Percentiles rank a stretch among this genome's conserved stretches.
Conservation (phyloP, 2,113 vertebrate genomes). For the Meleagris gallopavo region DNA sequence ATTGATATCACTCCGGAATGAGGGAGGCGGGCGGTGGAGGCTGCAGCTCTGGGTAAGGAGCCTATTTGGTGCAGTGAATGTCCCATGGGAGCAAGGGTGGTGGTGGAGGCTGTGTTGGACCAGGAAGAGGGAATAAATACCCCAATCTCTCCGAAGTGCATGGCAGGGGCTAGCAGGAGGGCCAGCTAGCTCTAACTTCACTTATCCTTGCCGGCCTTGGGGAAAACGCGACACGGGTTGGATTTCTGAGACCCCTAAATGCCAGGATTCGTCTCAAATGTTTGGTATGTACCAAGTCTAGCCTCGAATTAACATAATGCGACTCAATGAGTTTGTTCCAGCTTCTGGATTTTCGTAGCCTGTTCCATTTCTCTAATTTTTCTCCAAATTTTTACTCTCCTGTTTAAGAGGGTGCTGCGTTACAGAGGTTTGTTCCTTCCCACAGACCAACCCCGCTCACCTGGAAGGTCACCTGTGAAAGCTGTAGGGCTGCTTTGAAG, state of each 20-base stretch:
- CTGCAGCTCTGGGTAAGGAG: neutral
- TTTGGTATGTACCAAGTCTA: accelerated
- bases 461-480: neutral
- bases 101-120: neutral
- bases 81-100: neutral
- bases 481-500: neutral
- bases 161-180: neutral
- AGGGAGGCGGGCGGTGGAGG: neutral
- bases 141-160: neutral
- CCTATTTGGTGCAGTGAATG: accelerated
- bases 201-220: neutral
- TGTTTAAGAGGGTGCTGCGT: neutral
- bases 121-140: neutral
- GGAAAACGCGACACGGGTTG: accelerated
- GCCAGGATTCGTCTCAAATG: neutral
- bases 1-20: neutral
- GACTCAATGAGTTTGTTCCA: neutral
- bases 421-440: neutral
- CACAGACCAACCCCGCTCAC: too few relatives aligned
- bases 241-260: neutral
- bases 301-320: accelerated
- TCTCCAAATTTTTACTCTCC: neutral
- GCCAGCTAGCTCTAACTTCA: neutral
- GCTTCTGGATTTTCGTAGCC: neutral
- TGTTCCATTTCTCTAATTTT: neutral